Evolutionary conservation across 2,888 invertebrate genomes (phyloP).

Genomic region (Drosophila eohydei): DNA sequence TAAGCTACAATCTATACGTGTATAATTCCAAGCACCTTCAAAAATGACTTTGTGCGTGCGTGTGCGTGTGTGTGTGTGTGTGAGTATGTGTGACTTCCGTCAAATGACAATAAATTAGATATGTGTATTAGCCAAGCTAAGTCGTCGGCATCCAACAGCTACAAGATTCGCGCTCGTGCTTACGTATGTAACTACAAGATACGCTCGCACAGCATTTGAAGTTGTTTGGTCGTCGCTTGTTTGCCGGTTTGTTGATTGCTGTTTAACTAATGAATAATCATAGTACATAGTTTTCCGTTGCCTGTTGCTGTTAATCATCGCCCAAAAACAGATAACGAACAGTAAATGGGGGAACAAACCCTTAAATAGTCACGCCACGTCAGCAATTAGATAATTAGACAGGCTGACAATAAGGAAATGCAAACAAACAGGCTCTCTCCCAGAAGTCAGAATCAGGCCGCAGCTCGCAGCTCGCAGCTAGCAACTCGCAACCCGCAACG

Average conservation of each 20-base stretch:
- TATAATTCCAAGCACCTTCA: conserved; percentile 50
- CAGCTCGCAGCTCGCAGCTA: not conserved
- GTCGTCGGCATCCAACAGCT: conserved; percentile 8
- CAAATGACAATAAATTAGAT: conserved; percentile 76
- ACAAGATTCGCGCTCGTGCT: conserved; percentile 27
- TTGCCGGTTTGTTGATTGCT: conserved; percentile 46
- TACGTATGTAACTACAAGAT: conserved; percentile 46
- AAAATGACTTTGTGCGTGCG: conserved; percentile 10
- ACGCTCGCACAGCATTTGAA: conserved; percentile 31
- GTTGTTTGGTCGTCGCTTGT: conserved; percentile 43
- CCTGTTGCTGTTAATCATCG: conserved; percentile 58
- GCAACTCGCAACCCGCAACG: not conserved
- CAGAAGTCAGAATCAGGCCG: conserved; percentile 19
- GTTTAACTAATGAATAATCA: conserved; percentile 41
- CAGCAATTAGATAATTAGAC: conserved; percentile 70
- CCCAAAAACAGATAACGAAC: conserved; percentile 37
- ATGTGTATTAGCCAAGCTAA: conserved; percentile 46
- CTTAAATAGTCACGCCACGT: conserved; percentile 67
- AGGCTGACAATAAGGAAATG: conserved; percentile 70
- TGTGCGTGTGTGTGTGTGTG: not conserved
- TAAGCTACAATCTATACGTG: conserved; percentile 26
- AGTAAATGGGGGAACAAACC: conserved; percentile 42
- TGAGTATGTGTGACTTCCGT: conserved; percentile 66
- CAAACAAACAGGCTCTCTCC: conserved; percentile 58
- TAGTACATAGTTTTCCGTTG: conserved; percentile 25